These are phyloP conservation scores for Allygus modestus DNA, from an alignment of 2,888 invertebrate species.

Conservation along the genomic window DNA sequence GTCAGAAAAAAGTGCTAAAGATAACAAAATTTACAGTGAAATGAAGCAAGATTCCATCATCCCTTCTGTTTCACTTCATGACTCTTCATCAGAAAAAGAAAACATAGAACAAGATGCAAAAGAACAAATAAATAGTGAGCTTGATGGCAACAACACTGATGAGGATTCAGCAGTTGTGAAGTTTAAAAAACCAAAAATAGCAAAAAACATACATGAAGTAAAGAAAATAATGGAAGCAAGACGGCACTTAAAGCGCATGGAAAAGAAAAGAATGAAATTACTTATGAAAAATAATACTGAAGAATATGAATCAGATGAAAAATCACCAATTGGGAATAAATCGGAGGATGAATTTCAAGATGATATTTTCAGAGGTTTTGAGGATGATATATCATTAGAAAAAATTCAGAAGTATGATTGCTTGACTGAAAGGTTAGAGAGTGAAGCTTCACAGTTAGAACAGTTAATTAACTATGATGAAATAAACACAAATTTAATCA, in stretches of 20 bases:
- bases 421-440: conserved; percentile 19
- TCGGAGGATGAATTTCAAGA: conserved; percentile 9
- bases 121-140: not conserved
- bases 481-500: conserved; percentile 26
- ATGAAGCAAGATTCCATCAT: not conserved
- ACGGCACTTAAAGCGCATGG: conserved; percentile 81
- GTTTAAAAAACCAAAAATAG: conserved; percentile 82
- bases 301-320: conserved; percentile 31
- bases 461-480: not conserved
- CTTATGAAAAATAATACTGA: conserved; percentile 4
- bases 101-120: conserved; percentile 23
- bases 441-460: conserved; percentile 1
- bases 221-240: conserved; percentile 82
- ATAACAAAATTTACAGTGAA: not conserved
- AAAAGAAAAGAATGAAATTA: conserved; percentile 75
- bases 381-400: not conserved
- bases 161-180: conserved; percentile 1
- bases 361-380: conserved; percentile 36
- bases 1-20: not conserved
- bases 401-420: conserved; percentile 26
- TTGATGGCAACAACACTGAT: conserved; percentile 28
- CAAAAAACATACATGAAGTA: conserved; percentile 83
- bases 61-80: not conserved
- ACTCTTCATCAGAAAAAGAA: conserved; percentile 52
- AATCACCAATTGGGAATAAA: not conserved